Conservation (phyloP, 2,797 vertebrate species). For the Bryconaethiops microstoma region DNA sequence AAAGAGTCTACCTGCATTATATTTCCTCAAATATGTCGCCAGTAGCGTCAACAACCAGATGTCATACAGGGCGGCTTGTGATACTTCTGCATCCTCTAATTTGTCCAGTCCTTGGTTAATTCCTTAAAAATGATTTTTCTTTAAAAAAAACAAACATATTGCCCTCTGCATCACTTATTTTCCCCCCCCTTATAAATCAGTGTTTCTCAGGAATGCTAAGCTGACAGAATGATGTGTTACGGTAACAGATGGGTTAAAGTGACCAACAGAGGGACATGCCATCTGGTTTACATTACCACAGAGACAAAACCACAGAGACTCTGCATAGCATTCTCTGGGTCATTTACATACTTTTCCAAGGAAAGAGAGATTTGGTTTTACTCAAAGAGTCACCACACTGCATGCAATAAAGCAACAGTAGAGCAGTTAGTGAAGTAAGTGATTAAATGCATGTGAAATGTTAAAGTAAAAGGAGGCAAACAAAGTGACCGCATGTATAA, state of each 20-base stretch:
- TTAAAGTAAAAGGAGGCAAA: too few species aligned
- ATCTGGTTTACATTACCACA: not conserved
- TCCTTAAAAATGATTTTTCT: not conserved
- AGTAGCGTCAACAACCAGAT: not conserved
- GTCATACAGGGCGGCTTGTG: not conserved
- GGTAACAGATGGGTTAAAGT: not conserved
- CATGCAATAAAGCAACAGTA: not conserved
- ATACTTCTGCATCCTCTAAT: not conserved
- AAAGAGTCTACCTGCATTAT: not conserved
- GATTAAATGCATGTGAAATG: too few species aligned
- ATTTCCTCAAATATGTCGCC: not conserved
- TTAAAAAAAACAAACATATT: not conserved
- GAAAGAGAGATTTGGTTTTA: not conserved
- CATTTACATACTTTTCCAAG: not conserved
- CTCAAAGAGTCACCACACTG: not conserved
- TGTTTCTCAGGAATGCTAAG: not conserved
- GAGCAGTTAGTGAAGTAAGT: too few species aligned
- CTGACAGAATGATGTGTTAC: not conserved
- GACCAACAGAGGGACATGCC: not conserved
- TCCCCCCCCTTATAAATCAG: too few species aligned
- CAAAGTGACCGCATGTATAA: too few species aligned
- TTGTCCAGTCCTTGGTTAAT: not conserved
- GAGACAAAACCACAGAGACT: not conserved
- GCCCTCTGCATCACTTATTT: too few species aligned
- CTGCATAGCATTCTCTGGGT: not conserved